Base-by-base conservation (phyloP, 2,797 vertebrate species). In the Diceros bicornis region DNA sequence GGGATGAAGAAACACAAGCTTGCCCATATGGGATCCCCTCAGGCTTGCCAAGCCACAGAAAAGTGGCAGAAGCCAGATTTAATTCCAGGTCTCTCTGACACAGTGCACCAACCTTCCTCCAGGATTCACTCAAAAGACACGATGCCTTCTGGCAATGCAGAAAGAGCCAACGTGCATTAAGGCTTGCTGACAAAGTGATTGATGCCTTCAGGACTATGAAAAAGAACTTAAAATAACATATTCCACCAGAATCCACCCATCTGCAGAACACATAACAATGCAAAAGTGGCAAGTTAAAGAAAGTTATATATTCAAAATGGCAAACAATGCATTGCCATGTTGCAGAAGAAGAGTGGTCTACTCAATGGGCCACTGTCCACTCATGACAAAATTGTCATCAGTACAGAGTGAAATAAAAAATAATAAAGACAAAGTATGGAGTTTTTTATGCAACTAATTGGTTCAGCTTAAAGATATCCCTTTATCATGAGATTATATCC, bases 251-350 rank as follows among this genome's bases (percentile, higher is more conserved):
- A 29, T 55, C 20, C 29, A 41, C 25, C 52, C 21, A 20, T 41
- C 59, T 62, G 64, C 23, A 17, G 29, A 41, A 32, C 37, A 16
- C 0, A 0, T 3, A 29, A 37, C 32, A 62, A 41, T 12, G 17
- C 41, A 47, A 44, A 81, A 25, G 20, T 6, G 29, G 21, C 85
- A 91, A 4, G 8, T n/a, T 55, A 23, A 23, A 32, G 47, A 29
- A 77, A 89, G 50, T 23, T 16, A 13, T 5, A 57, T 23, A 21
- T 78, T 52, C 61, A 68, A 81, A 88, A 27, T 4, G 44, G 29
- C 16, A 52, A 34, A 32, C 5, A 18, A 25, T 3, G 0, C 27
- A 4, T n/a, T 32, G 32, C 13, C 47, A 27, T 0, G 0, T 29
- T 44, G n/a, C 14, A 47, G 37, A 91, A 27, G 13, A 2, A 25